Evolutionary conservation across 2,888 invertebrate genomes (phyloP), one percentile per base, ranked within the genome.

Genomic region (Carterocephalus palaemon): DNA sequence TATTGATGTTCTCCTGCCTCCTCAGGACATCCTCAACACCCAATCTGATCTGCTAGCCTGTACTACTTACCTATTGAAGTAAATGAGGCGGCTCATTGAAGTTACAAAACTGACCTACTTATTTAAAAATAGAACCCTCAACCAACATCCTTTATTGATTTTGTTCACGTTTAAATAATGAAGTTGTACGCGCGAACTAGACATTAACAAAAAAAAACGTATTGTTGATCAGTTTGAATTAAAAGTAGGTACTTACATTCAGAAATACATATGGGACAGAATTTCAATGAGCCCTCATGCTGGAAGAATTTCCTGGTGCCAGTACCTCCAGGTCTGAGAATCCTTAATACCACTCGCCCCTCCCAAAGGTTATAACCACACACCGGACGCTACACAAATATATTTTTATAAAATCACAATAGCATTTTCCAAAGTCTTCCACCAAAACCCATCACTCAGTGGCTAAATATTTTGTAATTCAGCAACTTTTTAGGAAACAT

Each of bases 371-470:
- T 42, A 42, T 20, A 19, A 34, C 7, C 19, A 34, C 42, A 9
- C 26, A 20, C 26, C 9, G 6, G 10, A 23, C 37, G 38, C 39
- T 16, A 47, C 37, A 41, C 9, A 24, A 43, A 31, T 19, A 23
- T 46, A 46, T 49, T 47, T 28, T 17, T 41, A 13, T 41, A 39
- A 42, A 50, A 45, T 47, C 40, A 51, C 53, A 38, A 24, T 43
- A 54, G 51, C 43, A 46, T 51, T 42, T 49, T 40, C 59, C 40
- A 43, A 56, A 51, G 54, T 49, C 51, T 54, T 43, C n/a, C 54
- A 56, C 36, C 48, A 57, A 59, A 60, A 61, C 57, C 55, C 72
- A 71, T 73, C 28, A 49, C 66, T 43, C 16, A 42, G n/a, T 12
- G 13, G 22, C 28, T 10, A 26, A 28, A 28, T 10, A 29, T 33